Evolutionary conservation across 2,113 vertebrate species (phyloP).

Genomic region (Callaeas wilsoni): DNA sequence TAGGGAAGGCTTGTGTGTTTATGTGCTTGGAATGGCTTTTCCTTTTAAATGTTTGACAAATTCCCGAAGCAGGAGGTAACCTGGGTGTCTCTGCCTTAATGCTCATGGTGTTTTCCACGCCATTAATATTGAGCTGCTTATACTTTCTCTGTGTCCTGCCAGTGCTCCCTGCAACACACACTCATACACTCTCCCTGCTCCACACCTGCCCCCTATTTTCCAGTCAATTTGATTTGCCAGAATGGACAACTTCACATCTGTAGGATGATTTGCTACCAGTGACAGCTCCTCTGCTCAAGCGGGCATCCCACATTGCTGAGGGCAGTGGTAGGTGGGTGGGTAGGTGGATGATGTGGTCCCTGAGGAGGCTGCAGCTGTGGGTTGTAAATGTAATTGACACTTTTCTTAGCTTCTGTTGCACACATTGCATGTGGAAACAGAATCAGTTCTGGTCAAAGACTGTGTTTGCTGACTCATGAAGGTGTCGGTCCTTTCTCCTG

Average conservation of each 20-base stretch:
- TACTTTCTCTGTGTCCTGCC: accelerated
- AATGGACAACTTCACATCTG: not conserved
- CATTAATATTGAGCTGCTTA: not conserved
- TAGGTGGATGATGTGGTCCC: not conserved
- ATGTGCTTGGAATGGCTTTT: not conserved
- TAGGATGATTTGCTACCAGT: not conserved
- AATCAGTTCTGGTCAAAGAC: not conserved
- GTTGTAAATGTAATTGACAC: not conserved
- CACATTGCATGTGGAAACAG: not conserved
- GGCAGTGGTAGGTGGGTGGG: not conserved
- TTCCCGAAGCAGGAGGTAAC: not conserved
- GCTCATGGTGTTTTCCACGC: not conserved
- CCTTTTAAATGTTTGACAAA: not conserved
- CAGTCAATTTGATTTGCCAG: not conserved
- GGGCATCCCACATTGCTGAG: not conserved
- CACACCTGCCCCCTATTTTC: not conserved
- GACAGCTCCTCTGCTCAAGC: not conserved
- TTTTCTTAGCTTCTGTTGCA: not conserved
- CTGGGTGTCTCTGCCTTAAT: not conserved
- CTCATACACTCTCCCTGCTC: not conserved
- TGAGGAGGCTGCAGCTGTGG: not conserved
- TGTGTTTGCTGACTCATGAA: not conserved
- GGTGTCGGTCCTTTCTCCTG: not conserved
- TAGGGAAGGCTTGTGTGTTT: not conserved
- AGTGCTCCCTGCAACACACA: not conserved